These are phyloP conservation scores for Eilema sororculum DNA, from an alignment of 2,888 invertebrate genomes.

Conservation along the genomic window DNA sequence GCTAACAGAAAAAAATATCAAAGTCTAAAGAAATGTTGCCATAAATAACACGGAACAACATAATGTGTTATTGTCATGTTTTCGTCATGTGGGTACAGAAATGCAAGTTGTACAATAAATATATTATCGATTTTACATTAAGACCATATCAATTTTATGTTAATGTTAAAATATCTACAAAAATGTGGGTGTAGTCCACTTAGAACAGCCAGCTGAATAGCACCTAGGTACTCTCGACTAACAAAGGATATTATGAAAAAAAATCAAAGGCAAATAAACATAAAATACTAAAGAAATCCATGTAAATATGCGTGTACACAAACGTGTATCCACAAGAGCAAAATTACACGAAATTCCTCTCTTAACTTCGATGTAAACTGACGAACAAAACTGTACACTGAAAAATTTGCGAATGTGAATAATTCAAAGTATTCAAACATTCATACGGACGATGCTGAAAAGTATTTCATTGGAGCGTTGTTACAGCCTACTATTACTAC, in stretches of 20 bases:
- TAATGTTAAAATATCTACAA: background rate
- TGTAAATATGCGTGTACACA: no score
- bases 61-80: background rate
- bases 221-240: no score
- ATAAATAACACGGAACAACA: background rate
- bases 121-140: background rate
- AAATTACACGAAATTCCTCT: background rate
- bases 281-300: background rate
- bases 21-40: background rate
- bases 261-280: background rate
- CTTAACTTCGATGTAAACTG: background rate
- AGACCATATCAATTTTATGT: no score
- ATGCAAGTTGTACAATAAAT: background rate
- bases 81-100: background rate
- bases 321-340: no score
- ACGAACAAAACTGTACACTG: background rate
- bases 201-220: no score
- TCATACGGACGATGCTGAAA: background rate
- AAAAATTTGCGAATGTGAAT: background rate
- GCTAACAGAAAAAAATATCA: background rate
- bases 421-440: constrained; percentile 9
- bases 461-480: constrained; percentile 31
- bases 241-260: no score
- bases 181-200: background rate
- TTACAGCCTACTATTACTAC: constrained; percentile 19